phyloP scores from a whole-genome alignment of 1,140 invertebrate species.

The Triops longicaudatus region DNA sequence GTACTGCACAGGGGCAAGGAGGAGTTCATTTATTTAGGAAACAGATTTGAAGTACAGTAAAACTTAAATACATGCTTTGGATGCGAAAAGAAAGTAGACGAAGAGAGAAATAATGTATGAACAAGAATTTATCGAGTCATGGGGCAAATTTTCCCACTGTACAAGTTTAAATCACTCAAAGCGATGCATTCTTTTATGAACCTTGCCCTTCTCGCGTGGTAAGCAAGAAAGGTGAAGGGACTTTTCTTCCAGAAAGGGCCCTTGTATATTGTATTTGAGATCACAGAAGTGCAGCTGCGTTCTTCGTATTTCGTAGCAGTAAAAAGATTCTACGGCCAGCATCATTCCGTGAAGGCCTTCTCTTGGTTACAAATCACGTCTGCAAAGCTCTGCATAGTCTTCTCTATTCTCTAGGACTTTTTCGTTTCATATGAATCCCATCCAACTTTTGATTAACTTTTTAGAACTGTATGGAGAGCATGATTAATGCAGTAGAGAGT shows the following conservation, averaged over 20 bases:
- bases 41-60: not conserved
- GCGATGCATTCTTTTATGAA: not conserved
- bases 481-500: no score
- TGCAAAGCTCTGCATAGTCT: not conserved
- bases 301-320: not conserved
- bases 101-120: not conserved
- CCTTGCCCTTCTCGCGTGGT: not conserved
- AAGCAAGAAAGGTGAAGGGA: not conserved
- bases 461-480: no score
- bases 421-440: no score
- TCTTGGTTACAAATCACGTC: constrained; percentile 4
- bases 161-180: not conserved
- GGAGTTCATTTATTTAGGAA: no score
- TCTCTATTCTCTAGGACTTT: no score
- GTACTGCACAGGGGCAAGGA: no score
- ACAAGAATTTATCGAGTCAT: not conserved
- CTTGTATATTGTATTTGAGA: constrained; percentile 9
- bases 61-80: not conserved
- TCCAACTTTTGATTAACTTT: no score
- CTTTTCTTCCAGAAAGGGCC: not conserved
- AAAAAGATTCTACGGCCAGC: not conserved
- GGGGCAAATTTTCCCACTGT: not conserved
- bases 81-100: not conserved
- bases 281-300: not conserved
- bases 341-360: not conserved